phyloP scores from a whole-genome alignment of 2,113 vertebrate species.

The Hipposideros armiger region DNA sequence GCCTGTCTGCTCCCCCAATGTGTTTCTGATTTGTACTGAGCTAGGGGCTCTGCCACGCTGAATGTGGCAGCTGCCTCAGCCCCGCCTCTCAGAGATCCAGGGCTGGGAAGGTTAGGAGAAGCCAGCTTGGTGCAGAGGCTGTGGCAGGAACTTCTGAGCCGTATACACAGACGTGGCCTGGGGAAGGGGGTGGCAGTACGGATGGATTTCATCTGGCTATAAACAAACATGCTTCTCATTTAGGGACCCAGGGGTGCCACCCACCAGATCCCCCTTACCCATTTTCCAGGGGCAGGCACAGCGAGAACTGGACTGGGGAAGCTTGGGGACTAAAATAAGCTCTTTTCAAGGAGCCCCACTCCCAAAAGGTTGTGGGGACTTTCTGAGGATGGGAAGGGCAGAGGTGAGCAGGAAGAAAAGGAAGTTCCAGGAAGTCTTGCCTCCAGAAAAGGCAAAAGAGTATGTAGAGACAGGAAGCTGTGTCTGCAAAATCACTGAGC shows the following conservation, averaged over 20 bases:
- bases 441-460: slow-evolving; percentile 7
- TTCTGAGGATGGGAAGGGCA: slow-evolving; percentile 23
- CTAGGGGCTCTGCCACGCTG: slow-evolving; percentile 74
- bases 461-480: not conserved
- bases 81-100: slow-evolving; percentile 70
- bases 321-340: not conserved
- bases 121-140: slow-evolving; percentile 72
- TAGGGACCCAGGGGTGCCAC: slow-evolving; percentile 70
- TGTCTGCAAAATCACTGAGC: not conserved
- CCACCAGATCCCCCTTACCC: slow-evolving; percentile 55
- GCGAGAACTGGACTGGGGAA: not conserved
- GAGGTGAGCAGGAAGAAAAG: slow-evolving; percentile 26
- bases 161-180: slow-evolving; percentile 62
- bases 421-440: not conserved
- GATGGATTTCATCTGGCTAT: slow-evolving; percentile 76
- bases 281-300: slow-evolving; percentile 60
- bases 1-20: slow-evolving; percentile 83
- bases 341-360: slow-evolving; percentile 13
- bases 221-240: slow-evolving; percentile 83
- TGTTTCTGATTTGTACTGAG: slow-evolving; percentile 84
- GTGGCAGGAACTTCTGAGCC: slow-evolving; percentile 73
- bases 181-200: not conserved
- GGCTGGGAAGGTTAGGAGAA: slow-evolving; percentile 79
- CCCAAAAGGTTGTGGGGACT: not conserved
- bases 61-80: slow-evolving; percentile 78